Evolutionary conservation across 2,797 vertebrate species (phyloP), one percentile per base, ranked within the genome.

Genomic region (Capromys pilorides): DNA sequence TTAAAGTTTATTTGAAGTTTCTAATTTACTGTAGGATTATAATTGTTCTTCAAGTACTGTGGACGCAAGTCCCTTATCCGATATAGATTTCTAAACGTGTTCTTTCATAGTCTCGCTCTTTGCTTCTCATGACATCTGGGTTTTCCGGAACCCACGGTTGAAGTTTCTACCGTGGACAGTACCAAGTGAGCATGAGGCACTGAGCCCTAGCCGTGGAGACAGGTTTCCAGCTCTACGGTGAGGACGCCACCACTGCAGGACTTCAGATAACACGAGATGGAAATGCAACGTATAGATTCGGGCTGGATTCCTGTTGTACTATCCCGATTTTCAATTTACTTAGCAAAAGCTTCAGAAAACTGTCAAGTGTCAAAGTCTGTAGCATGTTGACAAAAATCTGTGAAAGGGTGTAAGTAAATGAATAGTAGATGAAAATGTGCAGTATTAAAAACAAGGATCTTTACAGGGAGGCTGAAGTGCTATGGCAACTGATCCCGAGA

Each of bases 361-460:
- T 97, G 93, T 96, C 96, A 97, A 96, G 96, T 98, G 97, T 97
- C 97, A 97, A 97, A 98, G 96, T 95, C 97, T 97, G 96, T 96
- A 98, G 71, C 93, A 92, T 96, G 96, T 97, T 94, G 95, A 95
- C 97, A 97, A 86, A 97, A 97, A 96, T 98, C 95, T 97, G 96
- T 2, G 39, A 97, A 96, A 88, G 89, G 81, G 96, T 97, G 69
- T 96, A 94, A 97, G 96, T 0, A 6, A 77, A 73, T 96, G 96
- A 98, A 93, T 78, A 96, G 96, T 67, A 89, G 87, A 96, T 97
- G 94, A 92, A 97, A 97, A 82, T 97, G 96, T 97, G 94, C 97
- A 97, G 93, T 97, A 97, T 94, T 98, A 97, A 98, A 98, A 97
- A 71, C 73, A 96, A 97, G 96, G 69, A 94, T 95, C 94, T 94